Percentiles rank a stretch among this genome's conserved stretches.
Evolutionary conservation across 2,113 vertebrate species (phyloP).

Genomic region (Neogobius melanostomus): DNA sequence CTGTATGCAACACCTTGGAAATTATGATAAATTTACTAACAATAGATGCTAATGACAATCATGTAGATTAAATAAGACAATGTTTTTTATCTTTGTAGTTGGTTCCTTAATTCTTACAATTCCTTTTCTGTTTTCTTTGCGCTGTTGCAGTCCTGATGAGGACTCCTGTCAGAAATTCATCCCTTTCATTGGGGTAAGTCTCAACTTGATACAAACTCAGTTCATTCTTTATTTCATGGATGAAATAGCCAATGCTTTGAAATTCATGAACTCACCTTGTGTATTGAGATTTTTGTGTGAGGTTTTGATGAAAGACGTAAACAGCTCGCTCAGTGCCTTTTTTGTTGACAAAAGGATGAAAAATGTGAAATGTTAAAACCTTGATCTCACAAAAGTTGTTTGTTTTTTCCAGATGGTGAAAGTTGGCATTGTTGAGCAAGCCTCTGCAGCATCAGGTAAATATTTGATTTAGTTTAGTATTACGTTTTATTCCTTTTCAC

Average conservation of each 20-base stretch:
- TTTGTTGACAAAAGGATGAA: too few species aligned
- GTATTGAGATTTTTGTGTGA: neutral
- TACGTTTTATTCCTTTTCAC: too few species aligned
- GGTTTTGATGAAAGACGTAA: neutral
- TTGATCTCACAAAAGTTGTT: neutral
- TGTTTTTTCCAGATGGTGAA: constrained; percentile 88
- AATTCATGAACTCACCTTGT: too few species aligned
- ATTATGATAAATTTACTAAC: constrained; percentile 23
- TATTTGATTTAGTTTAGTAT: neutral
- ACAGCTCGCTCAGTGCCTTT: too few species aligned
- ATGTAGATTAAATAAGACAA: neutral
- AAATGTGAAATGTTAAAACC: neutral
- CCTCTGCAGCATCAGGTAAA: constrained; percentile 89
- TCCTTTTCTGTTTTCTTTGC: constrained; percentile 10
- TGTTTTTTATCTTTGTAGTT: constrained; percentile 5
- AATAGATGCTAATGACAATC: constrained; percentile 6
- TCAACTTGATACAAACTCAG: neutral
- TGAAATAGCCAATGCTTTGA: too few species aligned
- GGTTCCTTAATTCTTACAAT: neutral
- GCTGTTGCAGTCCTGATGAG: constrained; percentile 86
- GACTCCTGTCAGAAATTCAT: constrained; percentile 98
- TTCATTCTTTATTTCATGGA: too few species aligned
- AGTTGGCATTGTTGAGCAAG: constrained; percentile 93
- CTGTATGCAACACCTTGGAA: constrained; percentile 31
- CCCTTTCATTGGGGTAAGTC: constrained; percentile 93